Evolutionary conservation across 1,140 invertebrate species (phyloP).

Genomic region (Drosophila setifemur): DNA sequence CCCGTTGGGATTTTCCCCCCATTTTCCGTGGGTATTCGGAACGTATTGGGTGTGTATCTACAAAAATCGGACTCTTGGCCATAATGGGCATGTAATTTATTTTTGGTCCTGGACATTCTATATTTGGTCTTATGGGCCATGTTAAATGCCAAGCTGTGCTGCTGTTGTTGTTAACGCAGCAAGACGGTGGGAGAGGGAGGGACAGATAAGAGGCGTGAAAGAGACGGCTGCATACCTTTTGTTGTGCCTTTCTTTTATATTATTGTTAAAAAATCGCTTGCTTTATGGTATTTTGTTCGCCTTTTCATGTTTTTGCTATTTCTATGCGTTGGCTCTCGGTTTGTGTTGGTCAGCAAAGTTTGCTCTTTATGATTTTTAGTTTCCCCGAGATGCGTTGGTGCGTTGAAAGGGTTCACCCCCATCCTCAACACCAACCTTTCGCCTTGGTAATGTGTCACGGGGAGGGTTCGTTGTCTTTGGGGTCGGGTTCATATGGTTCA

Average conservation of each 20-base stretch:
- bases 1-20: background rate
- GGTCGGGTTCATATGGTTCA: slow-evolving; percentile 20
- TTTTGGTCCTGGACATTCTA: slow-evolving; percentile 46
- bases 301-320: slow-evolving; percentile 13
- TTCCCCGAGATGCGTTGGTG: slow-evolving; percentile 31
- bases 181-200: background rate
- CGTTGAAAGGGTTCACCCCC: slow-evolving; percentile 28
- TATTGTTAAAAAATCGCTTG: slow-evolving; percentile 51
- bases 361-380: slow-evolving; percentile 44
- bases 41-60: slow-evolving; percentile 31
- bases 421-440: background rate
- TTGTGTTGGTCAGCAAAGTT: slow-evolving; percentile 38
- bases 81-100: slow-evolving; percentile 47
- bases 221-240: slow-evolving; percentile 19
- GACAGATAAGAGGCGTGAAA: background rate
- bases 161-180: slow-evolving; percentile 33
- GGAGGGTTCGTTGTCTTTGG: slow-evolving; percentile 5
- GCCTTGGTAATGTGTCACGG: background rate
- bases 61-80: slow-evolving; percentile 39
- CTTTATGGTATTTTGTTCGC: slow-evolving; percentile 39
- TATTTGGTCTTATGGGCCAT: slow-evolving; percentile 46
- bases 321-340: background rate
- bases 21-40: background rate
- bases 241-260: slow-evolving; percentile 38
- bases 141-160: slow-evolving; percentile 46